A percentile compares a stretch with the other conserved stretches of the same genome.
Evolutionary conservation across 2,113 vertebrate species (phyloP).

Genomic region (Panurus biarmicus): DNA sequence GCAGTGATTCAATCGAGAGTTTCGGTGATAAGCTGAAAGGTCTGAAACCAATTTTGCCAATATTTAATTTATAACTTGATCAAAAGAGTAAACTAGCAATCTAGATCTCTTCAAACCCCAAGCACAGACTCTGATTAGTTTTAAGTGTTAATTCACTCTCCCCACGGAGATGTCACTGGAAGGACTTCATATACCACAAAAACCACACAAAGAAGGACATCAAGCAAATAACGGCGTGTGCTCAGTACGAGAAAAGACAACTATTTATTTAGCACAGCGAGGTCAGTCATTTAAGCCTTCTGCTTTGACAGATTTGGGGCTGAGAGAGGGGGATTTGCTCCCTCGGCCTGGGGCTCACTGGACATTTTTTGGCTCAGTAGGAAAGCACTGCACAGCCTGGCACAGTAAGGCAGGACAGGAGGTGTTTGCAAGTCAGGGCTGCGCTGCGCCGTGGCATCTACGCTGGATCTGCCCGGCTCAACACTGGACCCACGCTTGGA

Average conservation of each 20-base stretch:
- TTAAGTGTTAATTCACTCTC: not conserved
- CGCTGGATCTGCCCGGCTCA: not conserved
- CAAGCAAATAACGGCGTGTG: slow-evolving; percentile 47
- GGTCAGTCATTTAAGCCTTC: slow-evolving; percentile 16
- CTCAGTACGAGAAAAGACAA: slow-evolving; percentile 44
- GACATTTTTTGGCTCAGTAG: not conserved
- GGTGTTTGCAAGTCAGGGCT: not conserved
- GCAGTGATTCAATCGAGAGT: not conserved
- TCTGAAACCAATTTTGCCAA: not conserved
- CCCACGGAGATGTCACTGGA: not conserved
- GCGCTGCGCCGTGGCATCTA: not conserved
- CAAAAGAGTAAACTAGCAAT: slow-evolving; percentile 63
- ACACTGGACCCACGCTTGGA: not conserved
- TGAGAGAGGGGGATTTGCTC: not conserved
- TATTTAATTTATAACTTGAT: not conserved
- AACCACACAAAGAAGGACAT: slow-evolving; percentile 50
- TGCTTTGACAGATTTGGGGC: not conserved
- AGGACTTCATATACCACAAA: slow-evolving; percentile 33
- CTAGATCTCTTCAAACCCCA: slow-evolving; percentile 52
- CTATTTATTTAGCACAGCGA: slow-evolving; percentile 64
- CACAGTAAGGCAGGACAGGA: slow-evolving; percentile 32
- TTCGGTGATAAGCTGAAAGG: not conserved
- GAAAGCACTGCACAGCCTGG: slow-evolving; percentile 21
- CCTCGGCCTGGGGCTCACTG: slow-evolving; percentile 19
- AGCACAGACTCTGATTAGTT: not conserved